A percentile compares a stretch with the other conserved stretches of the same genome.
Evolutionary conservation across 1,140 invertebrate species (phyloP).

Genomic region (Thaumatotibia leucotreta): DNA sequence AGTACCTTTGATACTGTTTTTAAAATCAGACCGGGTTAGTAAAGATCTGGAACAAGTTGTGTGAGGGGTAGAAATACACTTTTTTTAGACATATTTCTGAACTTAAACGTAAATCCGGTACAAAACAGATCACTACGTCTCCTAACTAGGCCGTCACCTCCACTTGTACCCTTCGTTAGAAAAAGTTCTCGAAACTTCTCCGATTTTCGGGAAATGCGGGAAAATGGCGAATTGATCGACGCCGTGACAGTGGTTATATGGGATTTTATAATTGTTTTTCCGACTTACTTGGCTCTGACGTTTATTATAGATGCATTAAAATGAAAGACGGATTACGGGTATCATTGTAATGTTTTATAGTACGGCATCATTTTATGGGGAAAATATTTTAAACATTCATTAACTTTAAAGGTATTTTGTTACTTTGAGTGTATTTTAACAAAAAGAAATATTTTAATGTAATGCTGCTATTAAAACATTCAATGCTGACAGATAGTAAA

Average conservation of each 20-base stretch:
- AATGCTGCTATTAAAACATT: no score
- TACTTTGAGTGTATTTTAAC: no score
- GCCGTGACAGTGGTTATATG: background rate
- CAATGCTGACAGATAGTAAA: no score
- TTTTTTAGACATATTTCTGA: background rate
- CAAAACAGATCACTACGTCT: slow-evolving; percentile 5
- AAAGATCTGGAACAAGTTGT: no score
- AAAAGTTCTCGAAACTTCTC: slow-evolving; percentile 33
- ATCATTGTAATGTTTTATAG: background rate
- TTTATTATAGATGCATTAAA: background rate
- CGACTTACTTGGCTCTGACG: background rate
- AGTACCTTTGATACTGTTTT: no score
- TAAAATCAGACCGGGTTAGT: no score
- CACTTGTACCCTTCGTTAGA: slow-evolving; percentile 48
- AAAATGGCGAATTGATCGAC: slow-evolving; percentile 39
- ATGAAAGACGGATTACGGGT: background rate
- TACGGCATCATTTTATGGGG: background rate
- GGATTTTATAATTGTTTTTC: slow-evolving; percentile 4
- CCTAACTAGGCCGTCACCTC: slow-evolving; percentile 28
- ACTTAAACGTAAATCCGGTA: background rate
- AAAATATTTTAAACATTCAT: no score
- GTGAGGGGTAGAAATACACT: no score
- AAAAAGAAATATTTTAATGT: no score
- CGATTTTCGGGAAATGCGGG: slow-evolving; percentile 27
- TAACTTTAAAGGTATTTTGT: no score